Evolutionary conservation across 2,797 vertebrate genomes (phyloP), one percentile per base, ranked within the genome.

Genomic region (Pampus argenteus): DNA sequence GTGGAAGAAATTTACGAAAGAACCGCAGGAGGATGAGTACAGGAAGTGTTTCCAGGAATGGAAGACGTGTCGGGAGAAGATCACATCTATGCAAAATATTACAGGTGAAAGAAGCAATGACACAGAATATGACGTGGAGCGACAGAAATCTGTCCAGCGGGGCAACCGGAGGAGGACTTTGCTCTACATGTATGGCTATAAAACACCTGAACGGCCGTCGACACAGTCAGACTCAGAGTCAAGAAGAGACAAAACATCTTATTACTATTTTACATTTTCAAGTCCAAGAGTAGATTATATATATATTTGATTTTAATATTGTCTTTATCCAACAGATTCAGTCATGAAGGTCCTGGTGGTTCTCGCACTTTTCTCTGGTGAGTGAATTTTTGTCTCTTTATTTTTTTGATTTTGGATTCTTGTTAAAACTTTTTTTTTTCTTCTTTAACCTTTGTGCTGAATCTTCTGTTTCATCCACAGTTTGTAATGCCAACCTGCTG

Each of bases 291-390:
- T 14, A 13, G 17, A 38, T 1, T n/a, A n/a, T n/a, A n/a, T n/a
- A n/a, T n/a, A n/a, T n/a, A n/a, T n/a, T n/a, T n/a, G n/a, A n/a
- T n/a, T n/a, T n/a, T n/a, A n/a, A n/a, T n/a, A 15, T 9, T 51
- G 3, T 71, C 47, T 67, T 71, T 2, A 2, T 38, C 38, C 67
- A 18, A 22, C 75, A 86, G 62, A 56, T 6, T 25, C 69, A 79
- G 69, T 54, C 86, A 94, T 95, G 93, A 95, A 92, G 89, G 68
- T 85, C 1, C 66, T 93, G 9, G 73, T 84, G 54, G 62, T 93
- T 58, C 84, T 94, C n/a, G 76, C 82, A 3, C 80, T 94, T 18
- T 76, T 94, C 73, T 78, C 89, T 15, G 92, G 93, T 95, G 70
- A 92, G 92, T 76, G 4, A 28, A 14, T 28, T n/a, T 66, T n/a